Conservation (phyloP, 2,888 invertebrate species). For the Amblyjoppa proteus region DNA sequence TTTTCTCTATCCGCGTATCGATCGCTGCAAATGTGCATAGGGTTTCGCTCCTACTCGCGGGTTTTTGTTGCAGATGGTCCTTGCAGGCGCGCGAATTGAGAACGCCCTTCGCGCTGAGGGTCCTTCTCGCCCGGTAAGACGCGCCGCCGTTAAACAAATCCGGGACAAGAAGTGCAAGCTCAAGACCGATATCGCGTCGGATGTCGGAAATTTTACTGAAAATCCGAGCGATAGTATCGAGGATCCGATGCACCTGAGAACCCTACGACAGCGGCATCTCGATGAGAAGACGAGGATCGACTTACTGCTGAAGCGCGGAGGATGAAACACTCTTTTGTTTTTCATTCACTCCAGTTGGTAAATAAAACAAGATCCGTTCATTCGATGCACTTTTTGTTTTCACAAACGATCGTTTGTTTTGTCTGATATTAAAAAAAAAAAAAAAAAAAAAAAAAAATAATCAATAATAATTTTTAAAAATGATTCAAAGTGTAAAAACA, state of each 20-base stretch:
- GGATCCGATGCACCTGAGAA: conserved; percentile 70
- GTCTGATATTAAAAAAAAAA: too few species aligned
- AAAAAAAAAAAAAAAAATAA: too few species aligned
- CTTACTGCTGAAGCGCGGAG: conserved; percentile 67
- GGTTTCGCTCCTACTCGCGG: neutral
- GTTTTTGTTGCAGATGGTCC: conserved; percentile 21
- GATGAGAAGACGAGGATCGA: conserved; percentile 75
- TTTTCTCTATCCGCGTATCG: neutral
- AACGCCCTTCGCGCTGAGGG: neutral
- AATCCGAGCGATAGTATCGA: conserved; percentile 63
- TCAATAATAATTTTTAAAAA: too few species aligned
- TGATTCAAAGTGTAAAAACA: too few species aligned
- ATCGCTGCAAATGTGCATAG: neutral
- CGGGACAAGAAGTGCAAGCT: neutral
- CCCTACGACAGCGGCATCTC: conserved; percentile 74
- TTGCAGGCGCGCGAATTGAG: neutral
- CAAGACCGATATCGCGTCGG: conserved; percentile 4
- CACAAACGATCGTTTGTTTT: too few species aligned
- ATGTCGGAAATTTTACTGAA: conserved; percentile 42
- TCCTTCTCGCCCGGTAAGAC: neutral
- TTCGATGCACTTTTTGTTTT: too few species aligned
- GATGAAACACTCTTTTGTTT: conserved; percentile 19
- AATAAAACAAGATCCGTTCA: too few species aligned
- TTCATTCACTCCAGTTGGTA: too few species aligned
- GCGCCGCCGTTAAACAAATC: neutral